Evolutionary conservation across 30 jellyfish, hydroid and myxozoan species (phyloP).

Genomic region (Turritopsis rubra): DNA sequence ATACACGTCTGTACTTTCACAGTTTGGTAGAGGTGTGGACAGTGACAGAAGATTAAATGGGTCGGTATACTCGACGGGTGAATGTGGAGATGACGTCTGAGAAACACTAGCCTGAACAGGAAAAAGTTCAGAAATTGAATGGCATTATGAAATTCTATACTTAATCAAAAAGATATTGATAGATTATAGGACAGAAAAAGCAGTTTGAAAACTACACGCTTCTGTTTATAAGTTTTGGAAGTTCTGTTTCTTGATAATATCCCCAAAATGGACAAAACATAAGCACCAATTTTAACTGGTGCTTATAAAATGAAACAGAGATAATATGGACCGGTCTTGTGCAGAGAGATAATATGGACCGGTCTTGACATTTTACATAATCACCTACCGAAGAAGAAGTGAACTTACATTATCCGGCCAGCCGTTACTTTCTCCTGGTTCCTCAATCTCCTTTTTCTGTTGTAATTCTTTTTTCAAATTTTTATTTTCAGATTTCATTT

Average conservation of each 20-base stretch:
- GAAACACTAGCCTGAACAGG: neutral
- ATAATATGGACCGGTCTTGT: no score
- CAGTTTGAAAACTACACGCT: no score
- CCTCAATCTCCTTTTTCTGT: neutral
- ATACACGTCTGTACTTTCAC: neutral
- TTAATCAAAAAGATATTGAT: no score
- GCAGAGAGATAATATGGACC: no score
- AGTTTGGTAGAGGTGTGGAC: neutral
- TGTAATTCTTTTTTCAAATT: slow-evolving; percentile 33
- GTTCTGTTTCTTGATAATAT: neutral
- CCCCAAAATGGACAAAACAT: no score
- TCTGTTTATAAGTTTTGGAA: no score
- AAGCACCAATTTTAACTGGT: no score
- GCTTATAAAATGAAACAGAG: no score
- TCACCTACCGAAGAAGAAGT: neutral
- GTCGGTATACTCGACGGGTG: neutral
- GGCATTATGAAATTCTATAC: no score
- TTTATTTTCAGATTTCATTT: slow-evolving; percentile 48
- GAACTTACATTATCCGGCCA: neutral
- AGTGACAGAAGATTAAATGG: neutral
- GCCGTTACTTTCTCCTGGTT: neutral
- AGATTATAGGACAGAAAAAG: no score
- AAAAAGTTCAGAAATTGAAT: neutral
- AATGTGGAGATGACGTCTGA: neutral
- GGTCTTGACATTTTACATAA: no score